Conservation (phyloP, 1,140 invertebrate genomes). For the Dryas iulia region DNA sequence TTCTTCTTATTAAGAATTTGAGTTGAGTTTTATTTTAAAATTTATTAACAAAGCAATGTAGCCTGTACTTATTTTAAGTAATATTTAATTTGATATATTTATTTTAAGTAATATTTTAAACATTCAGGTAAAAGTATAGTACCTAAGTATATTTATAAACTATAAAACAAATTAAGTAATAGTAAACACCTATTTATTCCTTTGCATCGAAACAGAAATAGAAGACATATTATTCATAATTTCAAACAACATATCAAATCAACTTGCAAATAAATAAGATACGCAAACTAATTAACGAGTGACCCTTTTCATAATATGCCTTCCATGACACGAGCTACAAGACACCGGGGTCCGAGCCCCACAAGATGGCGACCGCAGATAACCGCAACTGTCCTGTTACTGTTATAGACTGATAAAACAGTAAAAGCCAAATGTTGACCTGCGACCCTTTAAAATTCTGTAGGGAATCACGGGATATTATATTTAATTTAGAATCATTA, state of each 20-base stretch:
- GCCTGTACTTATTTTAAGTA: too few relatives aligned
- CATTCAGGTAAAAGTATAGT: too few relatives aligned
- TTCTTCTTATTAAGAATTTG: too few relatives aligned
- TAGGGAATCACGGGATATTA: slow-evolving; percentile 40
- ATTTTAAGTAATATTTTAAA: too few relatives aligned
- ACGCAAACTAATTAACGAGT: slow-evolving; percentile 34
- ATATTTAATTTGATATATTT: too few relatives aligned
- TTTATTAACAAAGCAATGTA: too few relatives aligned
- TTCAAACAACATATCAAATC: slow-evolving; percentile 1
- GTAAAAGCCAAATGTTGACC: slow-evolving; percentile 61
- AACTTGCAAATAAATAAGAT: slow-evolving; percentile 26
- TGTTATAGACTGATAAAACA: slow-evolving; percentile 68
- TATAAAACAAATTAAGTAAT: too few relatives aligned
- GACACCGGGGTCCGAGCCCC: slow-evolving; percentile 54
- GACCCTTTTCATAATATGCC: slow-evolving; percentile 67
- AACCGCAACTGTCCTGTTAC: slow-evolving; percentile 63
- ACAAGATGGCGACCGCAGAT: slow-evolving; percentile 62
- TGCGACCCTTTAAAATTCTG: slow-evolving; percentile 45
- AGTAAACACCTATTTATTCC: too few relatives aligned
- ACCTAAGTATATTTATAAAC: too few relatives aligned
- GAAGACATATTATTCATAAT: too few relatives aligned
- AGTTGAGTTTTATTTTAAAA: too few relatives aligned
- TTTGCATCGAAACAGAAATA: too few relatives aligned
- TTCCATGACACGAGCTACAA: slow-evolving; percentile 56
- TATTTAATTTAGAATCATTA: slow-evolving; percentile 33